These are phyloP conservation scores for Uloborus diversus DNA, from an alignment of 1,140 invertebrate species.

Conservation along the genomic window DNA sequence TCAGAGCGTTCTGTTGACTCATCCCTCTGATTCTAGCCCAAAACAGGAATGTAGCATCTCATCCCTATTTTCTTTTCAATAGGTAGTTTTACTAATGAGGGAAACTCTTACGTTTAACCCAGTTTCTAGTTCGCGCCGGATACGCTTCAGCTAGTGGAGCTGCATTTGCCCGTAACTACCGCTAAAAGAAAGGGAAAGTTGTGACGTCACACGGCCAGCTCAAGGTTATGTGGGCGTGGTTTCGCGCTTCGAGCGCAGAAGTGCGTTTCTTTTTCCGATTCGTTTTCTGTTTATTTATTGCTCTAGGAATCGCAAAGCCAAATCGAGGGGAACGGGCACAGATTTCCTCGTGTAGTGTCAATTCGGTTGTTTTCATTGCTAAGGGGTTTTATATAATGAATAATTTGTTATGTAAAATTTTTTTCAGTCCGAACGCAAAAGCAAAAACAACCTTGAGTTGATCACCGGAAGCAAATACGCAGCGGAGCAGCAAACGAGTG, in stretches of 20 bases:
- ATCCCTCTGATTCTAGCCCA: too few relatives aligned
- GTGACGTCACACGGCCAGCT: slow-evolving; percentile 10
- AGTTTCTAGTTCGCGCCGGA: not conserved
- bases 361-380: too few relatives aligned
- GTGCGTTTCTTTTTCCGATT: slow-evolving; percentile 1
- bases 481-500: too few relatives aligned
- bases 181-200: slow-evolving; percentile 11
- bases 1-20: too few relatives aligned
- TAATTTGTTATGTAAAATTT: slow-evolving; percentile 1
- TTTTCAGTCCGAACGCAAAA: too few relatives aligned
- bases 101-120: slow-evolving; percentile 13
- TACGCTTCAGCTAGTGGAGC: slow-evolving; percentile 3
- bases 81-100: not conserved
- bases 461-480: too few relatives aligned
- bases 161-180: slow-evolving; percentile 2
- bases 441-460: too few relatives aligned
- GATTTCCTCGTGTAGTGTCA: too few relatives aligned
- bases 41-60: too few relatives aligned
- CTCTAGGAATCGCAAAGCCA: not conserved
- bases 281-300: not conserved
- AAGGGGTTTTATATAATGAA: too few relatives aligned
- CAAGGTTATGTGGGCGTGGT: slow-evolving; percentile 21
- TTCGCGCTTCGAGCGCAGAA: not conserved
- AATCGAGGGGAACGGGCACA: slow-evolving; percentile 5
- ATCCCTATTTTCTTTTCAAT: too few relatives aligned